Base-by-base conservation (phyloP, 2,113 vertebrate genomes). In the Haemorhous mexicanus region DNA sequence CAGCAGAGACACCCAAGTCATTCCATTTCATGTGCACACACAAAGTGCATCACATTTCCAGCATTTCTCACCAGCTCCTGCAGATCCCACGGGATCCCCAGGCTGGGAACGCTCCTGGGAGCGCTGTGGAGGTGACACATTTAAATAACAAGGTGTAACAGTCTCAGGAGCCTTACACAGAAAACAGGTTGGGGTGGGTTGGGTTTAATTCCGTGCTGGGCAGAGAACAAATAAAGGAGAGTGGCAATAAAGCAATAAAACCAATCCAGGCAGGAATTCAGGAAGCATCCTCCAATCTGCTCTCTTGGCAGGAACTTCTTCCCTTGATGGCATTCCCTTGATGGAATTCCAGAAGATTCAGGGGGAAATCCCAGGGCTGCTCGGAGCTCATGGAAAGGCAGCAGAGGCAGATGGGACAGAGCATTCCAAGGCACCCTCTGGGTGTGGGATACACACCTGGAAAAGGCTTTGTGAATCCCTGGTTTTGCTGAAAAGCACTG, bases 61-160 rank as follows among this genome's bases (percentile, higher is more conserved):
- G 41, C 30, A 50, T 3, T 56, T 14, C 44, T 37, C 79, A 15
- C 7, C 19, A 8, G 62, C 44, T 75, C 44, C 66, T 28, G 74
- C 82, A 74, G 47, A 43, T 22, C 30, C 41, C 67, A 13, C 11
- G 3, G 39, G 27, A 66, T 26, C 20, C 67, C 6, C 39, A 5
- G 66, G 53, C 35, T 37, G 26, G 28, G 14, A 20, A 22, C 4
- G 0, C 26, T 10, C 35, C 20, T 10, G 1, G 87, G 10, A 73
- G 1, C 0, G 0, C 7, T 7, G 21, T 3, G 7, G 59, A 76
- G 72, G 44, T 6, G 16, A 4, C 3, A 5, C 2, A 7, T 28
- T 56, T 24, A 13, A 27, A 35, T 13, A 6, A 46, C 26, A 4
- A 30, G 33, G 37, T 12, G 46, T 33, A 37, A 76, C 52, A 9